Percentiles rank a stretch among this genome's conserved stretches.
Conservation (phyloP, 2,888 invertebrate genomes). For the Caenorhabditis virilis region DNA sequence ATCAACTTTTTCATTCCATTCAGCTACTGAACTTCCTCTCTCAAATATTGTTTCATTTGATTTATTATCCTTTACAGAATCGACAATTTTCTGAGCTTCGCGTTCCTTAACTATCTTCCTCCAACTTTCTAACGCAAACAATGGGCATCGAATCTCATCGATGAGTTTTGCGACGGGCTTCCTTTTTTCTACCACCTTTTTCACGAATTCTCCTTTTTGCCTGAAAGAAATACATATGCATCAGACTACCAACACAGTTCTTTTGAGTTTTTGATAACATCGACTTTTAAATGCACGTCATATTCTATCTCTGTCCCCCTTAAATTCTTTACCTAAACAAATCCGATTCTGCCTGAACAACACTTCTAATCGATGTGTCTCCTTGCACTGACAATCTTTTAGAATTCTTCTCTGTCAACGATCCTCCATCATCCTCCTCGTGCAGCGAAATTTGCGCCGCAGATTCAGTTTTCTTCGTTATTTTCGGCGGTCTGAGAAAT, state of each 20-base stretch:
- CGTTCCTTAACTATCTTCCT: background rate
- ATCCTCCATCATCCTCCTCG: slow-evolving; percentile 14
- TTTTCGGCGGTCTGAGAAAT: slow-evolving; percentile 21
- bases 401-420: slow-evolving; percentile 26
- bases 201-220: slow-evolving; percentile 28
- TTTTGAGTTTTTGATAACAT: too few relatives aligned
- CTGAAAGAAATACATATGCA: background rate
- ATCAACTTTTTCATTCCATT: background rate
- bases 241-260: too few relatives aligned
- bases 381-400: slow-evolving; percentile 24
- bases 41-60: background rate
- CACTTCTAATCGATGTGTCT: slow-evolving; percentile 13
- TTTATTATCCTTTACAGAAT: background rate
- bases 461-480: slow-evolving; percentile 3
- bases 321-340: slow-evolving; percentile 29
- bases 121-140: slow-evolving; percentile 6
- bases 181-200: slow-evolving; percentile 15
- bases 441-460: slow-evolving; percentile 5
- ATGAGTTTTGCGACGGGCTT: slow-evolving; percentile 12
- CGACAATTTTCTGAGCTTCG: slow-evolving; percentile 20
- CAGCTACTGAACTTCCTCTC: background rate
- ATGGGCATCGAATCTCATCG: slow-evolving; percentile 27
- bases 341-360: slow-evolving; percentile 14
- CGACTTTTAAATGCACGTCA: too few relatives aligned
- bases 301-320: too few relatives aligned